Conservation (phyloP, 2,113 vertebrate genomes). For the Ctenodactylus gundi region DNA sequence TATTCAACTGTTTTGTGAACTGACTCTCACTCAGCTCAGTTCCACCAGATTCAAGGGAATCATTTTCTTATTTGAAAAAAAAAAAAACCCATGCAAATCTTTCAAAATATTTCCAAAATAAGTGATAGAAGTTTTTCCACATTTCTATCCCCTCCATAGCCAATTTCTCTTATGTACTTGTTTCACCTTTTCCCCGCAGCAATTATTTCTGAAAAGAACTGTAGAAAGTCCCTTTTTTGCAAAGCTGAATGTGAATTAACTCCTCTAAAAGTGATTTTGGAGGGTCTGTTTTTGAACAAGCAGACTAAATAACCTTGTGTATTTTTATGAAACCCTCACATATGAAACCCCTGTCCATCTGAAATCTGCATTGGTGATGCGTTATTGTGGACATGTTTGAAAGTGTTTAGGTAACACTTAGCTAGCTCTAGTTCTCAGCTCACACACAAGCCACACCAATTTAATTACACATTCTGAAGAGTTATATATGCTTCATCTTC, state of each 20-base stretch:
- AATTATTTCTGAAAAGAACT: not conserved
- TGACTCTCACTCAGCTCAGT: too few relatives aligned
- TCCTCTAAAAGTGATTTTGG: not conserved
- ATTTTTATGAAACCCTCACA: not conserved
- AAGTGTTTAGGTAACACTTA: conserved; percentile 40
- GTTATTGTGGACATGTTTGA: not conserved
- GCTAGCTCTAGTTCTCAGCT: conserved; percentile 50
- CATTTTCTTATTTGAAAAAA: not conserved
- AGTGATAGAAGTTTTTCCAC: not conserved
- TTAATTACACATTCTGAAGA: conserved; percentile 19
- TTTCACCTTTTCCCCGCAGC: not conserved
- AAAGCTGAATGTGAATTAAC: not conserved
- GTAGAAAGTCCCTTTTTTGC: not conserved
- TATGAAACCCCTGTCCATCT: not conserved
- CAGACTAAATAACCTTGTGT: not conserved
- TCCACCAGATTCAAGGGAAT: not conserved
- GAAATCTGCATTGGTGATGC: not conserved
- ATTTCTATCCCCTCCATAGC: not conserved
- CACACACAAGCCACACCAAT: not conserved
- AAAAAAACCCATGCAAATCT: not conserved
- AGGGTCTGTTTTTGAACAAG: not conserved
- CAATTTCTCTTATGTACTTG: not conserved
- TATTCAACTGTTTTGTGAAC: too few relatives aligned
- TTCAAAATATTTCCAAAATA: not conserved
- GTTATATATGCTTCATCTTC: not conserved